Conservation (phyloP, 2,888 invertebrate genomes). For the Ypsolopha sequella region DNA sequence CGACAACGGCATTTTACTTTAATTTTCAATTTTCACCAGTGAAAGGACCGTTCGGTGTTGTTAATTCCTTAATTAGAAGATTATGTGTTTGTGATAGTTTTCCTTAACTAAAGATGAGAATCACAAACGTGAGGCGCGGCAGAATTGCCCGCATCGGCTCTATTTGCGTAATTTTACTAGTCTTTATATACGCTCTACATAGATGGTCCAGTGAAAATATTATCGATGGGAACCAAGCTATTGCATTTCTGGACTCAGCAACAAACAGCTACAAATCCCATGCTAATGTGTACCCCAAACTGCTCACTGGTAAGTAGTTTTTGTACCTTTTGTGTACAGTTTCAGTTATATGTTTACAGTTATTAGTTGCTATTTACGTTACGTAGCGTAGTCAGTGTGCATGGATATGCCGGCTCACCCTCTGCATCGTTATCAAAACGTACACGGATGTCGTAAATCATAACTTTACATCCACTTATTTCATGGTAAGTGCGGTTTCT, state of each 20-base stretch:
- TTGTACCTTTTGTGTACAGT: not conserved
- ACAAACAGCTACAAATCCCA: slow-evolving; percentile 41
- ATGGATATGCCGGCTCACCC: not conserved
- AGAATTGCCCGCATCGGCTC: slow-evolving; percentile 67
- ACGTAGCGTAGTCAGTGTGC: not conserved
- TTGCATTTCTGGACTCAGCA: slow-evolving; percentile 22
- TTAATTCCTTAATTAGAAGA: too few relatives aligned
- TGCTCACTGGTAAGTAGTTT: slow-evolving; percentile 41
- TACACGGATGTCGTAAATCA: not conserved
- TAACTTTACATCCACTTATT: not conserved
- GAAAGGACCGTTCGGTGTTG: too few relatives aligned
- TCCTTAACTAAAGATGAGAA: slow-evolving; percentile 56
- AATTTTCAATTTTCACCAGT: too few relatives aligned
- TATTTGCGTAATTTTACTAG: slow-evolving; percentile 63
- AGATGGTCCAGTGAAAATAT: slow-evolving; percentile 69
- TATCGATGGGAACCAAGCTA: slow-evolving; percentile 18
- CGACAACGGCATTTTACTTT: too few relatives aligned
- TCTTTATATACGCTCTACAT: slow-evolving; percentile 73
- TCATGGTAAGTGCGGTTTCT: not conserved
- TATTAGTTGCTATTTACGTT: not conserved
- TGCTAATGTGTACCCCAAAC: slow-evolving; percentile 43
- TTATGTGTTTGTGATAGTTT: too few relatives aligned
- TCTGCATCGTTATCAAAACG: not conserved
- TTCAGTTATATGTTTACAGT: not conserved
- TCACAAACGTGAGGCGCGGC: slow-evolving; percentile 72